phyloP scores from a whole-genome alignment of 2,888 invertebrate species.

The Drosophila anomalata region DNA sequence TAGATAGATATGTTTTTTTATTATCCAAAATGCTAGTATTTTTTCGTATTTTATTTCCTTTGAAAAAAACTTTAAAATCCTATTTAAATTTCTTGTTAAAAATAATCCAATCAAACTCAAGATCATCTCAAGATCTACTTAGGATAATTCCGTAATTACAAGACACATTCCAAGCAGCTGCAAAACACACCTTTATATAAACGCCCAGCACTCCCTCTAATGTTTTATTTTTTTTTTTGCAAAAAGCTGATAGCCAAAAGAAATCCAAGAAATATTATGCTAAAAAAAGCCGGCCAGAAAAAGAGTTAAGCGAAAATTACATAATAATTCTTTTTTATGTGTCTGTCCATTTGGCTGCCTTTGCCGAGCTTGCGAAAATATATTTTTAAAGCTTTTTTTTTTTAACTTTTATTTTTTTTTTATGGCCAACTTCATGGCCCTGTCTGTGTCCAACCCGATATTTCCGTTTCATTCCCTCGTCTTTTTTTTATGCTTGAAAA shows the following conservation, averaged over 20 bases:
- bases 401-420: conserved; percentile 13
- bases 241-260: conserved; percentile 29
- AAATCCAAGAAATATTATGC: conserved; percentile 59
- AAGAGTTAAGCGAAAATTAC: conserved; percentile 48
- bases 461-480: conserved; percentile 27
- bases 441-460: conserved; percentile 14
- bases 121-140: conserved; percentile 27
- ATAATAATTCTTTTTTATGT: conserved; percentile 76
- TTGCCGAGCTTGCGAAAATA: conserved; percentile 58
- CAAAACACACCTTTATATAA: conserved; percentile 35
- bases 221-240: neutral
- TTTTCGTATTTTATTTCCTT: too few species aligned
- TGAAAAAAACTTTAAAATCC: neutral
- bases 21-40: neutral
- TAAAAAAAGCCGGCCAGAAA: conserved; percentile 35
- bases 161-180: conserved; percentile 13
- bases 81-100: conserved; percentile 12
- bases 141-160: conserved; percentile 13
- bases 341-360: conserved; percentile 49
- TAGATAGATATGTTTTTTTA: too few species aligned
- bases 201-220: conserved; percentile 31
- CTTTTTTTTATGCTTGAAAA: conserved; percentile 76
- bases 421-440: conserved; percentile 47
- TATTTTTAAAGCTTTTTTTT: conserved; percentile 29
- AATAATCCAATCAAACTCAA: conserved; percentile 29